Conservation (phyloP, 1,140 invertebrate genomes). For the Drosophila lacertosa region DNA sequence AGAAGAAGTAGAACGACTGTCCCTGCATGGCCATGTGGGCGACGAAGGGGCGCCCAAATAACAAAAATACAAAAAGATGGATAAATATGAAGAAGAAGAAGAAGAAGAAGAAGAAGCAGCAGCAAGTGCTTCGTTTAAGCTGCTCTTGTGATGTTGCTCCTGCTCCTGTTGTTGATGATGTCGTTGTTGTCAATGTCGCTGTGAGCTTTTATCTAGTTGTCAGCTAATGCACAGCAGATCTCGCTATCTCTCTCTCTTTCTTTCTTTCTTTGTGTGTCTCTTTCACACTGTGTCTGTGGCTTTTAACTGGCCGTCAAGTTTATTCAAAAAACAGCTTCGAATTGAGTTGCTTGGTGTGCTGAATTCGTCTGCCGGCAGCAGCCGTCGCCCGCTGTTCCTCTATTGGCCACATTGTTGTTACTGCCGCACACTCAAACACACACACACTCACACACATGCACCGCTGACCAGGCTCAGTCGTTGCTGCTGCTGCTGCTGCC, state of each 20-base stretch:
- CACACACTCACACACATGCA: not conserved
- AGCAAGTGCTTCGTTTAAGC: constrained; percentile 2
- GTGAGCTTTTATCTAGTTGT: constrained; percentile 17
- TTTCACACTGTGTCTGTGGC: not conserved
- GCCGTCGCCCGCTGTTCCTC: not conserved
- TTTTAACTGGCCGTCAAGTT: constrained; percentile 24
- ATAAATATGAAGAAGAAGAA: too few species aligned
- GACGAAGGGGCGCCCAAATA: not conserved
- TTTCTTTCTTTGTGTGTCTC: not conserved
- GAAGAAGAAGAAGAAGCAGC: too few species aligned
- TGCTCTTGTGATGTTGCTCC: constrained; percentile 15
- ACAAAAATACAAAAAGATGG: not conserved
- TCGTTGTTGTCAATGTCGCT: constrained; percentile 41
- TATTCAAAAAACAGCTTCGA: constrained; percentile 39
- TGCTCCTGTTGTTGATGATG: constrained; percentile 38
- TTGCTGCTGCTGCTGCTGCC: not conserved
- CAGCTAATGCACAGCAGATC: constrained; percentile 19
- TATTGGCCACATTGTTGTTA: constrained; percentile 35
- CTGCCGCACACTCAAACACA: not conserved
- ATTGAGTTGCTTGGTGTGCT: constrained; percentile 34
- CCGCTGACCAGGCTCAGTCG: constrained; percentile 5
- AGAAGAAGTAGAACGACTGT: constrained; percentile 72
- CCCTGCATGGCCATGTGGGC: constrained; percentile 65
- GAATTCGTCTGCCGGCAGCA: constrained; percentile 21
- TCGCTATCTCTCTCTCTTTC: not conserved